Conservation (phyloP, 2,113 vertebrate genomes). For the Myrmecobius fasciatus region DNA sequence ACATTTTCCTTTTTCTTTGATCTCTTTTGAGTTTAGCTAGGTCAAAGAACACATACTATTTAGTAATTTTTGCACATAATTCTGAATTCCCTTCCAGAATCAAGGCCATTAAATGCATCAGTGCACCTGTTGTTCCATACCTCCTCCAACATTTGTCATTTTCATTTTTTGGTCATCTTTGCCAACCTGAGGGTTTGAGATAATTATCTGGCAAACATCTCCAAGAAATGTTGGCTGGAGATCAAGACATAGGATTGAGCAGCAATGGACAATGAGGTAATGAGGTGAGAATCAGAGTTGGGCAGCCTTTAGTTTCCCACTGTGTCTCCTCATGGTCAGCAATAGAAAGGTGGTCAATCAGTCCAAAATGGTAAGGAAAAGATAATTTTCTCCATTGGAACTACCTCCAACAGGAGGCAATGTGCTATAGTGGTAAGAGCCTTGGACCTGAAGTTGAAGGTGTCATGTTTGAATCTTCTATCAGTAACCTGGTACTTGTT, state of each 20-base stretch:
- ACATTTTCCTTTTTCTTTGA: background rate
- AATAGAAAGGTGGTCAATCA: background rate
- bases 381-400: background rate
- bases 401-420: background rate
- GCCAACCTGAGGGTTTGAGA: background rate
- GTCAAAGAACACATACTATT: background rate
- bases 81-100: background rate
- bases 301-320: background rate
- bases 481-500: background rate
- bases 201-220: background rate
- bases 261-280: background rate
- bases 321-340: background rate
- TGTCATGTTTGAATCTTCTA: background rate
- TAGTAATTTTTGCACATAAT: background rate
- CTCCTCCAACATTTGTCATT: background rate
- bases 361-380: constrained; percentile 21
- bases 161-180: background rate
- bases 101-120: background rate
- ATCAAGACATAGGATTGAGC: background rate
- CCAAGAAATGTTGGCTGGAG: background rate
- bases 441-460: background rate
- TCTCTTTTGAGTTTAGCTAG: background rate
- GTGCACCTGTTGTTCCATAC: background rate
- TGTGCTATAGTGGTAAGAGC: background rate
- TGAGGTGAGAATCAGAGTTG: background rate